phyloP scores from a whole-genome alignment of 1,140 invertebrate species.

The Diabrotica undecimpunctata region DNA sequence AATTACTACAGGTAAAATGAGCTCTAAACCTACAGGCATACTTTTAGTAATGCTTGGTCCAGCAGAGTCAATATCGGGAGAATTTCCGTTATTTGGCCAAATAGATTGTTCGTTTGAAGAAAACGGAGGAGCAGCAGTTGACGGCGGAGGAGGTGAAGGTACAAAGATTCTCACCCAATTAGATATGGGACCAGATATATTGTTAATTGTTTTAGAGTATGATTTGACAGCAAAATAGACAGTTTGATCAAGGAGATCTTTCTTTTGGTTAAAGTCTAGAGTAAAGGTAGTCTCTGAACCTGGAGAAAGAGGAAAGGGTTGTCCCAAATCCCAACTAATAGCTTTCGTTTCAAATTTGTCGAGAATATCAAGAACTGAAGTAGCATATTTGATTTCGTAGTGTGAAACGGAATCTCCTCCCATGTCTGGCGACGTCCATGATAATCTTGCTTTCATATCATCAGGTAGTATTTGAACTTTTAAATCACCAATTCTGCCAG shows the following conservation, averaged over 20 bases:
- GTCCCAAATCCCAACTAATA: conserved; percentile 43
- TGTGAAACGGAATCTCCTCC: conserved; percentile 48
- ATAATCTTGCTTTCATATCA: conserved; percentile 48
- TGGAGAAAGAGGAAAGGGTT: conserved; percentile 45
- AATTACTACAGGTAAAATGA: conserved; percentile 48
- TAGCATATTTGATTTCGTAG: conserved; percentile 52
- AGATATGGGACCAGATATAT: conserved; percentile 51
- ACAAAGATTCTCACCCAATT: conserved; percentile 55
- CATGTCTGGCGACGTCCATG: conserved; percentile 57
- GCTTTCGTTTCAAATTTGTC: conserved; percentile 48
- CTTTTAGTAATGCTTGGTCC: conserved; percentile 35
- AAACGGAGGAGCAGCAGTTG: conserved; percentile 45
- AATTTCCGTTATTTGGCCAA: conserved; percentile 38
- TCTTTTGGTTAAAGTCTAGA: conserved; percentile 49
- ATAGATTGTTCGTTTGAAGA: conserved; percentile 41
- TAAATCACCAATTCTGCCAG: conserved; percentile 52
- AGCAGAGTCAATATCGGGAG: conserved; percentile 31
- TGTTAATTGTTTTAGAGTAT: conserved; percentile 40
- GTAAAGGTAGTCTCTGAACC: conserved; percentile 49
- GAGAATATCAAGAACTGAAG: conserved; percentile 47
- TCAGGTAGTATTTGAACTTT: conserved; percentile 43
- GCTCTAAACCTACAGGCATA: conserved; percentile 44
- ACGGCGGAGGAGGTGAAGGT: conserved; percentile 50
- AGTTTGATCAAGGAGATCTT: conserved; percentile 48
- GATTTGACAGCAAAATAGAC: conserved; percentile 55